Conservation (phyloP, 2,797 vertebrate genomes). For the Poeciliopsis paucimaculata region DNA sequence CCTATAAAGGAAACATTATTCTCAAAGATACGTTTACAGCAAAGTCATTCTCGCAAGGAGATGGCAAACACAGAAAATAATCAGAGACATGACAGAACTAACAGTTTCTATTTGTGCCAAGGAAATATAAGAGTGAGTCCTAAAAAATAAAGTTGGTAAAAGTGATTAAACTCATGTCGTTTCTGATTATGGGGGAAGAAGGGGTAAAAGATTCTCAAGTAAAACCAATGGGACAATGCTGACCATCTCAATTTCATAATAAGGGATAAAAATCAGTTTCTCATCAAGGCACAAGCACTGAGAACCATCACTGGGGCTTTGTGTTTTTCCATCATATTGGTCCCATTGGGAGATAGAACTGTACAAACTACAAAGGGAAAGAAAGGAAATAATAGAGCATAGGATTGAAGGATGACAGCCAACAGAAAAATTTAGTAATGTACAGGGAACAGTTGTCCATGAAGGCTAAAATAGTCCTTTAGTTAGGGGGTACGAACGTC, state of each 20-base stretch:
- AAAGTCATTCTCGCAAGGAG: conserved; percentile 79
- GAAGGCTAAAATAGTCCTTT: conserved; percentile 62
- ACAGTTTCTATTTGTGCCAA: conserved; percentile 75
- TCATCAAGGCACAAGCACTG: conserved; percentile 87
- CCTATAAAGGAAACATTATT: conserved; percentile 81
- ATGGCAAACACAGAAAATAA: conserved; percentile 76
- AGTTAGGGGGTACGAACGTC: conserved; percentile 64
- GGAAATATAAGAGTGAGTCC: conserved; percentile 71
- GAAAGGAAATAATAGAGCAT: conserved; percentile 26
- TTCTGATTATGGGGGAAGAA: conserved; percentile 58
- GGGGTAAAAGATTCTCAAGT: conserved; percentile 17
- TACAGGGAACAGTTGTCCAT: conserved; percentile 73
- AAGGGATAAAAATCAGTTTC: conserved; percentile 69
- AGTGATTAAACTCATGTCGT: conserved; percentile 53
- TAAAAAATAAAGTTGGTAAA: conserved; percentile 62
- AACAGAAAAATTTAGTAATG: conserved; percentile 76
- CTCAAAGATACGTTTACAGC: conserved; percentile 83
- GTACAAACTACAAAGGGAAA: conserved; percentile 75
- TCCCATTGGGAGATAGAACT: conserved; percentile 82
- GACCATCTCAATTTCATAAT: conserved; percentile 67
- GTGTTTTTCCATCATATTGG: conserved; percentile 78
- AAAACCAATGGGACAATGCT: conserved; percentile 76
- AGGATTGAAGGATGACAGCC: conserved; percentile 67
- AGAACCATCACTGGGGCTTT: conserved; percentile 68
- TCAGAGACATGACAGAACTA: conserved; percentile 70